A percentile compares a stretch with the other conserved stretches of the same genome.
phyloP scores from a whole-genome alignment of 2,113 vertebrate species.

The Pachyramphus minor region DNA sequence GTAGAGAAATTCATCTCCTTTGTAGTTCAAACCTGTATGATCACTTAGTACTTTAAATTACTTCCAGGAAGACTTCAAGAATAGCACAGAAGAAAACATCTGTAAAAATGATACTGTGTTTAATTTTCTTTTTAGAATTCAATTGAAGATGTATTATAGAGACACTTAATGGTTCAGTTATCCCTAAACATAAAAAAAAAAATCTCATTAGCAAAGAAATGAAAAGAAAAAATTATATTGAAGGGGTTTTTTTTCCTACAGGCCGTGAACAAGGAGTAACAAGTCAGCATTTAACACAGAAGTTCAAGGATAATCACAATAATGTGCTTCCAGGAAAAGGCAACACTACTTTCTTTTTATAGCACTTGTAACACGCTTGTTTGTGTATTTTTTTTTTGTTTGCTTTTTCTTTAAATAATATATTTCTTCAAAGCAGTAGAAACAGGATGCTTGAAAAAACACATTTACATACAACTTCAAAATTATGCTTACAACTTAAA shows the following conservation, averaged over 20 bases:
- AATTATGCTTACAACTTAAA: not conserved
- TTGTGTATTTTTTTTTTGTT: accelerated
- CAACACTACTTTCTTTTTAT: not conserved
- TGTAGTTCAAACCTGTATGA: not conserved
- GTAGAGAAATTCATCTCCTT: not conserved
- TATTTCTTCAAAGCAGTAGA: not conserved
- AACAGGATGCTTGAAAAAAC: not conserved
- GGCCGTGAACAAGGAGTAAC: not conserved
- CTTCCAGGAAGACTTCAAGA: not conserved
- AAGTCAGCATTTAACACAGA: not conserved
- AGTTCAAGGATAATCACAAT: not conserved
- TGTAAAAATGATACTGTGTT: not conserved
- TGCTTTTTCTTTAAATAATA: not conserved
- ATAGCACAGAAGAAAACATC: not conserved
- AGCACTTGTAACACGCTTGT: not conserved
- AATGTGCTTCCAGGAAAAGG: not conserved
- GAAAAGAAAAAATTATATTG: not conserved
- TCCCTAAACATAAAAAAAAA: not conserved
- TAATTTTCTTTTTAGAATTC: not conserved
- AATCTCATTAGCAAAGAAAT: not conserved
- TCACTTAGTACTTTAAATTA: not conserved
- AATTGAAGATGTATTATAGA: not conserved
- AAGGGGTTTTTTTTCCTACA: not conserved
- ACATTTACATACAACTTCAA: not conserved
- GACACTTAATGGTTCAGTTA: not conserved